These are phyloP conservation scores for Nannospalax galili DNA, from an alignment of 2,113 vertebrate genomes.

Conservation along the genomic window DNA sequence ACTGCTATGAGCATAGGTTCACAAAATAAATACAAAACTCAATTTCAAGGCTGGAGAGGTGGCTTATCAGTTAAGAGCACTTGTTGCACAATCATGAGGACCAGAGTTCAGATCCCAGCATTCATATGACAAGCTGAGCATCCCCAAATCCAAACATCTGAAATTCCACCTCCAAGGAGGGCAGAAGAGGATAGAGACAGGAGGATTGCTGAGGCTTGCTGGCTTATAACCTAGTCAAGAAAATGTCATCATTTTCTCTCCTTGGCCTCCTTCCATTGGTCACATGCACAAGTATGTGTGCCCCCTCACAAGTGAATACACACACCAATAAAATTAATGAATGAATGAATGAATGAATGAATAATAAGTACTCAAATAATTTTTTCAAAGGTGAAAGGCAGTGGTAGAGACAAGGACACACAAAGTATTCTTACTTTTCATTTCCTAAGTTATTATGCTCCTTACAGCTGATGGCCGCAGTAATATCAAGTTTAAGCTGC, in stretches of 20 bases:
- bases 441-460: not conserved
- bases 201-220: not conserved
- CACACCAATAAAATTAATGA: not conserved
- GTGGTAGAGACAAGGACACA: not conserved
- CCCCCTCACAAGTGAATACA: not conserved
- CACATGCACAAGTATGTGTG: not conserved
- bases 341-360: no score
- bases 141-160: not conserved
- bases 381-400: not conserved
- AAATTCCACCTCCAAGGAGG: not conserved
- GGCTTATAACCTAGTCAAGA: not conserved
- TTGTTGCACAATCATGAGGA: not conserved
- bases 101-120: not conserved
- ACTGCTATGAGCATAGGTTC: not conserved
- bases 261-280: not conserved
- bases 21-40: not conserved
- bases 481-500: conserved; percentile 79
- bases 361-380: no score
- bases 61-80: no score
- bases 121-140: not conserved
- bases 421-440: not conserved
- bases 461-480: not conserved
- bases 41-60: not conserved
- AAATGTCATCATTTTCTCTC: not conserved
- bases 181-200: not conserved